These are phyloP conservation scores for Lacerta bilineata DNA, from an alignment of 2,797 vertebrate genomes.

Conservation along the genomic window DNA sequence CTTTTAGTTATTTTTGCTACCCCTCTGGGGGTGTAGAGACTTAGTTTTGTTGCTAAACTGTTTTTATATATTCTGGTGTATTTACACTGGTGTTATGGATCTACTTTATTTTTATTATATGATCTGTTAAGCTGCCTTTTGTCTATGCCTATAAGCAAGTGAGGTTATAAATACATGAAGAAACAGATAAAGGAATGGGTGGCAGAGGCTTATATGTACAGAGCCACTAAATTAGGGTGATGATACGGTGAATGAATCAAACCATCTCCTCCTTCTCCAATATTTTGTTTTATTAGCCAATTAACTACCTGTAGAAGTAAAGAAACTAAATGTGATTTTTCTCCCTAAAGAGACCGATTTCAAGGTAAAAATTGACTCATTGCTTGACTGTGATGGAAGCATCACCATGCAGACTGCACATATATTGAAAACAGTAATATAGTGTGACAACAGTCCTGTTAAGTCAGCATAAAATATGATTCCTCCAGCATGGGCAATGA, in stretches of 20 bases:
- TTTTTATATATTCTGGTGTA: background rate
- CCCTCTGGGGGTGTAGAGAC: too few relatives aligned
- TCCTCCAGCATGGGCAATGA: constrained; percentile 23
- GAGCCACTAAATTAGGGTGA: background rate
- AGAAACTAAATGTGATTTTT: background rate
- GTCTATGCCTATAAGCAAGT: background rate
- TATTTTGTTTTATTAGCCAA: constrained; percentile 4
- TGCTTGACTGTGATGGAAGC: background rate
- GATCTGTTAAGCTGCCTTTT: background rate
- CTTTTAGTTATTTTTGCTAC: background rate
- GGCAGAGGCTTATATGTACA: background rate
- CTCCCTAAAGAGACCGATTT: background rate
- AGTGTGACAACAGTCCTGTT: constrained; percentile 20
- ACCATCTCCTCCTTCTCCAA: background rate
- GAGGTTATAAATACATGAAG: background rate
- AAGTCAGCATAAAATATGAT: constrained; percentile 40
- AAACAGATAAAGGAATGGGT: background rate
- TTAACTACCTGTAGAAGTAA: background rate
- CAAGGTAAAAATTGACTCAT: constrained; percentile 20
- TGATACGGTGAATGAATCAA: background rate
- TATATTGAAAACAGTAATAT: constrained; percentile 20
- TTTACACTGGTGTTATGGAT: background rate
- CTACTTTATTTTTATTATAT: background rate
- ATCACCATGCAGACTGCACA: constrained; percentile 11
- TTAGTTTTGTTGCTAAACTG: background rate